Evolutionary conservation across 2,888 invertebrate species (phyloP).

Genomic region (Chironomus tentans): DNA sequence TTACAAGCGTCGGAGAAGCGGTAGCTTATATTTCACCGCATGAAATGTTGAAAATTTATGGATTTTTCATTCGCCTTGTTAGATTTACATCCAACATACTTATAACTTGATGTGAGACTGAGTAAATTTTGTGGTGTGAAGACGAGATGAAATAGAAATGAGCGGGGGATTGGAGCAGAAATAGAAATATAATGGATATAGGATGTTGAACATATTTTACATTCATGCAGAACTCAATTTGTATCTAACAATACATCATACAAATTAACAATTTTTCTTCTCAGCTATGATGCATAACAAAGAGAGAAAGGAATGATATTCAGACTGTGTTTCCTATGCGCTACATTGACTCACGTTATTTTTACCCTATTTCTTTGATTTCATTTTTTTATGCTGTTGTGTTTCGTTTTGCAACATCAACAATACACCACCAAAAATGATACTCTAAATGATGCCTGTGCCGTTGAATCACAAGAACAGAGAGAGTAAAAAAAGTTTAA

Average conservation of each 20-base stretch:
- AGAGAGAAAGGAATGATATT: too few relatives aligned
- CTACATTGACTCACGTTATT: background rate
- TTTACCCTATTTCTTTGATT: background rate
- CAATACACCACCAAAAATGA: background rate
- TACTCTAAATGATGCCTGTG: background rate
- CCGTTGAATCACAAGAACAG: too few relatives aligned
- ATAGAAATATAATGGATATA: background rate
- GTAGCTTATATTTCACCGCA: background rate
- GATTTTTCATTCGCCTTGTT: constrained; percentile 23
- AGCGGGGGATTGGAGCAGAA: background rate
- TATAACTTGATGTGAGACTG: background rate
- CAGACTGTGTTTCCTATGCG: background rate
- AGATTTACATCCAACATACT: background rate
- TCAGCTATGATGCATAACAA: constrained; percentile 7
- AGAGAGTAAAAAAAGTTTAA: constrained; percentile 5
- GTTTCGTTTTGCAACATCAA: background rate
- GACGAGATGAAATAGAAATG: background rate
- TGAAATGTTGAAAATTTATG: constrained; percentile 13
- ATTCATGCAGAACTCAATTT: constrained; percentile 4
- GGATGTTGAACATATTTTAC: constrained; percentile 6
- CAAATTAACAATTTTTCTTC: constrained; percentile 23
- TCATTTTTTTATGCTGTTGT: too few relatives aligned
- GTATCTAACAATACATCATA: constrained; percentile 17
- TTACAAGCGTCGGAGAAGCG: background rate
- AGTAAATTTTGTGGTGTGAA: background rate